Evolutionary conservation across 1,140 invertebrate genomes (phyloP).

Genomic region (Sycobia sp.): DNA sequence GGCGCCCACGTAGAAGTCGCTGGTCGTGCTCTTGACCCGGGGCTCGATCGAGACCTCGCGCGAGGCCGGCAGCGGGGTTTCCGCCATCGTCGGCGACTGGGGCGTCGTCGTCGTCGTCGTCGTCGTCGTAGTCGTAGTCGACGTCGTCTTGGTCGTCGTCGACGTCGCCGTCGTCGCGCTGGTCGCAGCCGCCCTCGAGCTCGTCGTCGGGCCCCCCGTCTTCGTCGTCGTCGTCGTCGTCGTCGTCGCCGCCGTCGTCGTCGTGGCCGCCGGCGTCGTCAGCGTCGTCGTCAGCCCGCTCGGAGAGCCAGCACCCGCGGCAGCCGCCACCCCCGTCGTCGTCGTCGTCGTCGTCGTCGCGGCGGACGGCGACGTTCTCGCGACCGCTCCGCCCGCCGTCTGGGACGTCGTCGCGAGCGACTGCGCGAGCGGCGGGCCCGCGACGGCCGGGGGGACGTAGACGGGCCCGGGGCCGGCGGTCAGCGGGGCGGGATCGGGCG

Average conservation of each 20-base stretch:
- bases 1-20: slow-evolving; percentile 34
- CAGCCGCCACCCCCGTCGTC: not conserved
- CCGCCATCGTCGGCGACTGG: slow-evolving; percentile 28
- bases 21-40: slow-evolving; percentile 36
- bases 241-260: slow-evolving; percentile 15
- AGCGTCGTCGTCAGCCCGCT: slow-evolving; percentile 44
- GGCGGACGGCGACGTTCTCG: slow-evolving; percentile 13
- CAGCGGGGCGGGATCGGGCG: too few species aligned
- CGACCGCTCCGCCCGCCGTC: slow-evolving; percentile 19
- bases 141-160: not conserved
- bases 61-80: slow-evolving; percentile 31
- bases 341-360: not conserved
- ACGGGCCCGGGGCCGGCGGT: too few species aligned
- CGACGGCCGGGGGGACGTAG: too few species aligned
- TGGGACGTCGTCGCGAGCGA: slow-evolving; percentile 39
- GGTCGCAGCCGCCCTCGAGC: slow-evolving; percentile 4
- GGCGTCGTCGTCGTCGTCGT: slow-evolving; percentile 26
- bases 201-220: slow-evolving; percentile 29
- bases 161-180: not conserved
- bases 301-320: not conserved
- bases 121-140: not conserved
- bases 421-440: slow-evolving; percentile 31
- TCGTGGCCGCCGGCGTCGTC: slow-evolving; percentile 41
- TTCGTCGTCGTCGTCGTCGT: slow-evolving; percentile 33
- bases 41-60: slow-evolving; percentile 39